Base-by-base conservation (phyloP, 1,140 invertebrate species). In the Pseudobourletiella spinata region DNA sequence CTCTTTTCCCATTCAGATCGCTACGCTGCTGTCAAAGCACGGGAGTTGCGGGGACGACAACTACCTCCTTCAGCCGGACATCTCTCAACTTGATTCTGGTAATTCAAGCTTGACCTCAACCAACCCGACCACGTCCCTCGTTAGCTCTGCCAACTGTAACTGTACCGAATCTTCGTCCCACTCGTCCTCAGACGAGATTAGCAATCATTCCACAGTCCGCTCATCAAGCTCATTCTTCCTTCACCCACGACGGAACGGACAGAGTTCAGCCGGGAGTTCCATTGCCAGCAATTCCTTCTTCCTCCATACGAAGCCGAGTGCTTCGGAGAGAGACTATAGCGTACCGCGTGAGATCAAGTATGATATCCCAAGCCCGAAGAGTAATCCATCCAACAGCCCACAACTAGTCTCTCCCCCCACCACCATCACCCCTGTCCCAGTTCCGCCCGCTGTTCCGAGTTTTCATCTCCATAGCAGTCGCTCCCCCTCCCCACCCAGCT, bases 401-500 rank as follows among this genome's bases (percentile, higher is more conserved):
- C n/a, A n/a, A n/a, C n/a, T n/a, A n/a, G n/a, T n/a, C n/a, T n/a
- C n/a, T n/a, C 35, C 48, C 26, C 48, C 48, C 25, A 32, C 28
- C 46, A 39, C 24, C 46, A 39, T 32, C 29, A 50, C 55, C 60
- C 35, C 25, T 25, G 22, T 48, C 32, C 11, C 55, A 39, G n/a
- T 35, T 51, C 51, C 46, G 16, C 26, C 50, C 54, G 18, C 29
- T 52, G 14, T 57, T 32, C 60, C 78, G 76, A 24, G 75, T 81
- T 79, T 55, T 55, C 4, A 18, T 6, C 25, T 55, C 18, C 52
- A 55, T 25, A 24, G 22, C 30, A 22, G 28, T 32, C 52, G 28
- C 2, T 8, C 52, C 6, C n/a, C 6, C 20, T n/a, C 46, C 20
- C 22, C 46, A 14, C 52, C 28, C 18, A 24, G n/a, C n/a, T n/a